These are phyloP conservation scores for Odontesthes bonariensis DNA, from an alignment of 2,113 vertebrate species.

Conservation along the genomic window DNA sequence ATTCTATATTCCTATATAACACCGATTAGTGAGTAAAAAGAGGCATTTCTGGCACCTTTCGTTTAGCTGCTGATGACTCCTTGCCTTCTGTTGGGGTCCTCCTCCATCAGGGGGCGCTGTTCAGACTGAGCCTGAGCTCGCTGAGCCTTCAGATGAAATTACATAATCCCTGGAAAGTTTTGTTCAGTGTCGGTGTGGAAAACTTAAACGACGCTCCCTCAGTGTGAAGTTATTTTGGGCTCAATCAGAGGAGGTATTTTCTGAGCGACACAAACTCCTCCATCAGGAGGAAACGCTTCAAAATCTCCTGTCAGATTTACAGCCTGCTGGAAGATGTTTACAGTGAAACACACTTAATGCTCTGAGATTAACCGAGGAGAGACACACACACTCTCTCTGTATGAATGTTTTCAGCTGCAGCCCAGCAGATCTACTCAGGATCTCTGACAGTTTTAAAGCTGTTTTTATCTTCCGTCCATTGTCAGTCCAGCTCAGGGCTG, in stretches of 20 bases:
- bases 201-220: slow-evolving; percentile 62
- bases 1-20: too few relatives aligned
- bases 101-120: slow-evolving; percentile 69
- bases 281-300: too few relatives aligned
- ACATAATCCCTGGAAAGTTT: slow-evolving; percentile 78
- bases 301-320: too few relatives aligned
- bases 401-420: too few relatives aligned
- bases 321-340: slow-evolving; percentile 2
- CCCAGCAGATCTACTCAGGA: too few relatives aligned
- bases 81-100: background rate
- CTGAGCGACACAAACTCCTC: slow-evolving; percentile 40
- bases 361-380: slow-evolving; percentile 1
- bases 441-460: too few relatives aligned
- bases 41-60: background rate
- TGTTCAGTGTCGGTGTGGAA: slow-evolving; percentile 74
- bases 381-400: too few relatives aligned
- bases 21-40: too few relatives aligned
- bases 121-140: background rate
- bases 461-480: too few relatives aligned
- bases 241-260: slow-evolving; percentile 55
- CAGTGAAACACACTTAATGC: slow-evolving; percentile 20
- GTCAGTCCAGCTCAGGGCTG: too few relatives aligned
- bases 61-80: too few relatives aligned
- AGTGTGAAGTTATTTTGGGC: slow-evolving; percentile 63
- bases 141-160: slow-evolving; percentile 53